Evolutionary conservation across 2,888 invertebrate species (phyloP).

Genomic region (Philaethria dido): DNA sequence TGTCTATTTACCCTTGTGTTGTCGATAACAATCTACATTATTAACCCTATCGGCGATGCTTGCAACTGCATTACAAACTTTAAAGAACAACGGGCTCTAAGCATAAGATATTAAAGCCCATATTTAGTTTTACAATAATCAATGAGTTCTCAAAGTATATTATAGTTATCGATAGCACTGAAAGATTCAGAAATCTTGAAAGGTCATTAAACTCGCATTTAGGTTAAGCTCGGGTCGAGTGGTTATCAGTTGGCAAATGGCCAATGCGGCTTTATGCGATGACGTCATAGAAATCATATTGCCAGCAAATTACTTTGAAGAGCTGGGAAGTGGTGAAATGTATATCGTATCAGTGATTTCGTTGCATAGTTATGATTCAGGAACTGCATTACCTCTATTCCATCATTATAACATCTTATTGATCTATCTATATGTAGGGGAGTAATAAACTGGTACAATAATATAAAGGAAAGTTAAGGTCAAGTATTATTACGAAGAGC

Average conservation of each 20-base stretch:
- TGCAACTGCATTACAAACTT: conserved; percentile 20
- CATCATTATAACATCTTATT: background rate
- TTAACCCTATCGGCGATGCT: conserved; percentile 33
- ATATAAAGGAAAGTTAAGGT: too few species aligned
- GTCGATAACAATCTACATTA: conserved; percentile 37
- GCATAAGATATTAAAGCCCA: background rate
- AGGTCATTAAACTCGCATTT: conserved; percentile 75
- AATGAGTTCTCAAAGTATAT: conserved; percentile 43
- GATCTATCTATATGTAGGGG: background rate
- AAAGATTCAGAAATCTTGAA: conserved; percentile 62
- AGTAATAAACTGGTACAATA: too few species aligned
- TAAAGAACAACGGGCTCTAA: conserved; percentile 18
- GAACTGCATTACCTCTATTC: conserved; percentile 4
- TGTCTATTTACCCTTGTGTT: conserved; percentile 40
- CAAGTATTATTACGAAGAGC: too few species aligned
- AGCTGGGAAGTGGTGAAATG: conserved; percentile 34
- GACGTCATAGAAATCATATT: conserved; percentile 57
- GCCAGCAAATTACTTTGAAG: conserved; percentile 38
- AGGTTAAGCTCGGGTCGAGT: conserved; percentile 68
- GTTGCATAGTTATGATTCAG: conserved; percentile 22
- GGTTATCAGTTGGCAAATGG: conserved; percentile 73
- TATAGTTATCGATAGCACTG: conserved; percentile 49
- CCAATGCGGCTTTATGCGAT: conserved; percentile 71
- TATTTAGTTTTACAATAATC: conserved; percentile 18
- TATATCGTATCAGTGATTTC: conserved; percentile 22